Percentiles rank a stretch among this genome's conserved stretches.
Conservation (phyloP, 2,797 vertebrate species). For the Semaprochilodus insignis region DNA sequence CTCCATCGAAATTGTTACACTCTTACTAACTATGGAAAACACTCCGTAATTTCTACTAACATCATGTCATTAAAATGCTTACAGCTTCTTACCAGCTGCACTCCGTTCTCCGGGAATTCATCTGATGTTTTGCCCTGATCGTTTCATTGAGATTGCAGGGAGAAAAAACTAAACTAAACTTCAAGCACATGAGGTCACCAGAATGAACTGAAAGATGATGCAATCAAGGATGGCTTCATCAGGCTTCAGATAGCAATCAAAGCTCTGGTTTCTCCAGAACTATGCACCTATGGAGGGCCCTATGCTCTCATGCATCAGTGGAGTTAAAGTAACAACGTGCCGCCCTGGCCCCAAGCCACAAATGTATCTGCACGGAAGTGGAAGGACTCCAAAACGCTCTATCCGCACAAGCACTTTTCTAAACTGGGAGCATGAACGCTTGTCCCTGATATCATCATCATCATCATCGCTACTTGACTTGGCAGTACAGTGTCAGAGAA, state of each 20-base stretch:
- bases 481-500: slow-evolving; percentile 9
- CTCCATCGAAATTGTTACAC: not conserved
- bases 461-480: slow-evolving; percentile 1
- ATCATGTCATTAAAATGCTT: slow-evolving; percentile 5
- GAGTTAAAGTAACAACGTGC: slow-evolving; percentile 14
- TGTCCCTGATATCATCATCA: slow-evolving; percentile 24
- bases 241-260: slow-evolving; percentile 20
- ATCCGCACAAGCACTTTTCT: not conserved
- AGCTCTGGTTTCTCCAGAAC: slow-evolving; percentile 17
- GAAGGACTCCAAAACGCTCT: not conserved
- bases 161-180: not conserved
- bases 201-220: slow-evolving; percentile 15
- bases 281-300: slow-evolving; percentile 24
- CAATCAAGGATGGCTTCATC: slow-evolving; percentile 27
- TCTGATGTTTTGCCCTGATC: slow-evolving; percentile 21
- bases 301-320: slow-evolving; percentile 25
- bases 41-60: not conserved
- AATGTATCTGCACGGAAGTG: slow-evolving; percentile 5
- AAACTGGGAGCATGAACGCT: slow-evolving; percentile 4
- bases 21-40: not conserved
- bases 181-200: slow-evolving; percentile 39
- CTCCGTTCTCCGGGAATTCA: not conserved
- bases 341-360: slow-evolving; percentile 16
- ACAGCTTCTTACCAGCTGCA: slow-evolving; percentile 14
- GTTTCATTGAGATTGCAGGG: not conserved